Evolutionary conservation across 1,140 invertebrate species (phyloP), one percentile per base, ranked within the genome.

Genomic region (Apocrypta bakeri): DNA sequence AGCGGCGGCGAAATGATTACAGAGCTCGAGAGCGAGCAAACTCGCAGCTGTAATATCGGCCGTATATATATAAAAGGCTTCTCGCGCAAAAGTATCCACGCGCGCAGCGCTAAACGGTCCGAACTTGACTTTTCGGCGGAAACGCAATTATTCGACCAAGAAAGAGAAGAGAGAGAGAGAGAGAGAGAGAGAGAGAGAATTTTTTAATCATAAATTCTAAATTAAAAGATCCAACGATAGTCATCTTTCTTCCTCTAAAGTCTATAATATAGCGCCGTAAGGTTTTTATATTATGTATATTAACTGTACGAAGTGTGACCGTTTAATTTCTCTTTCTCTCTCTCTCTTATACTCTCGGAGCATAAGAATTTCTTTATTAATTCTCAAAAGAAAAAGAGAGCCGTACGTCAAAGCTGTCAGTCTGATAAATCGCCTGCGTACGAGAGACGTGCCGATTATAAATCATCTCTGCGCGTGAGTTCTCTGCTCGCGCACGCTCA

Each of bases 1-100:
- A 82, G 83, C 83, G 86, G 89, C 90, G 90, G 90, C 88, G 83
- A 89, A 90, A 91, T 91, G 89, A 90, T 90, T 90, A 91, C 90
- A 91, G 90, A 85, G 88, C 85, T 85, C 87, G 85, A 85, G 89
- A 87, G 90, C 89, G 88, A 66, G 27, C 8, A 29, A 66, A 89
- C 88, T 88, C 88, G 37, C 71, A 87, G 85, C 87, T 66, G 87
- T 90, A 89, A 90, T 90, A 88, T 89, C 86, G 85, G 86, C 87
- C 90, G 90, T 89, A 90, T 12, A 87, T 37, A 37, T 37, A 37
- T 37, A 87, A 69, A 79, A 74, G 76, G 79, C n/a, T n/a, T n/a
- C n/a, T n/a, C n/a, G 87, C 42, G 37, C 21, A 66, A 73, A 24
- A 66, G 63, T 66, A 29, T 42, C 37, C 71, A 29, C 27, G 68